Evolutionary conservation across 2,113 vertebrate species (phyloP).

Genomic region (Sylvilagus bachmani): DNA sequence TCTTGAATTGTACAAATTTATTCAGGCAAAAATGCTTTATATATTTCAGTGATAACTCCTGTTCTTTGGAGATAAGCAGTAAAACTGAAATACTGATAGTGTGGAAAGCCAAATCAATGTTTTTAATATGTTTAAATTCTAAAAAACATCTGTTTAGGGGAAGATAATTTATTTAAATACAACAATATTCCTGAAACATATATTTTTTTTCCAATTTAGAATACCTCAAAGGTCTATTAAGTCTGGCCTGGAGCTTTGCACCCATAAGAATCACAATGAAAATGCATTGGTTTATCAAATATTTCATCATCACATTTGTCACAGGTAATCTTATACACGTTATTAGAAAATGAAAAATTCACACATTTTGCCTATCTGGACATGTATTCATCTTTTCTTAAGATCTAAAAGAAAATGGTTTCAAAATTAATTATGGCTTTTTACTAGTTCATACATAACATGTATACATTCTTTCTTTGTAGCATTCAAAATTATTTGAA

Average conservation of each 20-base stretch:
- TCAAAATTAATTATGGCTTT: background rate
- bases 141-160: background rate
- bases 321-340: conserved; percentile 8
- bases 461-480: background rate
- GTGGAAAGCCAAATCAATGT: background rate
- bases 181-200: background rate
- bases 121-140: background rate
- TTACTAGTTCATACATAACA: background rate
- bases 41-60: background rate
- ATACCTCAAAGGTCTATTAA: background rate
- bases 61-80: background rate
- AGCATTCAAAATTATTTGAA: background rate
- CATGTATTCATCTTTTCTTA: background rate
- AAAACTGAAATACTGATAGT: background rate
- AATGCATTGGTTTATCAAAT: background rate
- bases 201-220: background rate
- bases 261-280: background rate
- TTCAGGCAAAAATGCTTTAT: background rate
- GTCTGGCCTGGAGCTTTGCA: background rate
- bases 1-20: background rate
- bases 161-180: background rate
- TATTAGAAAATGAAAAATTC: background rate
- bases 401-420: background rate
- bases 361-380: background rate
- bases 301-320: background rate